Conservation (phyloP, 2,113 vertebrate genomes). For the Xenopus borealis region DNA sequence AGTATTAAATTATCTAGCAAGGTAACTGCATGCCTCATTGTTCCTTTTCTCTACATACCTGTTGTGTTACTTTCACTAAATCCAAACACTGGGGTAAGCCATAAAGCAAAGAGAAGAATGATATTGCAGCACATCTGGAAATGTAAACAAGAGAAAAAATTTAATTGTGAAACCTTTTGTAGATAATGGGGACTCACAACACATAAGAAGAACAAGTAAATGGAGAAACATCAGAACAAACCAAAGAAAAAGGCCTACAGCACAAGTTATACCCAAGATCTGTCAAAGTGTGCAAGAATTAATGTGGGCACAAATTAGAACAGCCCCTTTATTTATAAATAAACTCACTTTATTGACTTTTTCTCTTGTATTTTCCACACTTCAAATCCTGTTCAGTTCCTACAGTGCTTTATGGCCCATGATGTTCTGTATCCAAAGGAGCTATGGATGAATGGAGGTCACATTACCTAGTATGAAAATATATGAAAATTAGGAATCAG, state of each 20-base stretch:
- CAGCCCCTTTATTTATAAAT: neutral
- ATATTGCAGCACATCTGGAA: slow-evolving; percentile 23
- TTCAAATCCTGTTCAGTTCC: neutral
- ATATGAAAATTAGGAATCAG: neutral
- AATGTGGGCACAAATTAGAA: no score
- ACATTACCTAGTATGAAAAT: neutral
- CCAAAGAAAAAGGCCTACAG: neutral
- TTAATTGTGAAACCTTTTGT: neutral
- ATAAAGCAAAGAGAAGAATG: slow-evolving; percentile 13
- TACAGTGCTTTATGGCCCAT: neutral
- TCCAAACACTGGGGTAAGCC: slow-evolving; percentile 23
- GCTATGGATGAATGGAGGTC: neutral
- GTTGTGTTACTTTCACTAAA: slow-evolving; percentile 26
- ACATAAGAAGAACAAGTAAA: neutral
- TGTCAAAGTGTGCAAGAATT: no score
- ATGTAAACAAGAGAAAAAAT: neutral
- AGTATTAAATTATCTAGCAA: no score
- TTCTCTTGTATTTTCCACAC: neutral
- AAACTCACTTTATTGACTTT: slow-evolving; percentile 18
- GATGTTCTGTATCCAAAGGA: neutral
- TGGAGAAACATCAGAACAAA: no score
- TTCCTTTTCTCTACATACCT: slow-evolving; percentile 8
- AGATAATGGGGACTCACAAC: neutral
- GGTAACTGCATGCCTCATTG: no score
- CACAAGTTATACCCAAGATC: neutral